These are phyloP conservation scores for Sandelia bainsii DNA, from an alignment of 2,797 vertebrate species.

Conservation along the genomic window DNA sequence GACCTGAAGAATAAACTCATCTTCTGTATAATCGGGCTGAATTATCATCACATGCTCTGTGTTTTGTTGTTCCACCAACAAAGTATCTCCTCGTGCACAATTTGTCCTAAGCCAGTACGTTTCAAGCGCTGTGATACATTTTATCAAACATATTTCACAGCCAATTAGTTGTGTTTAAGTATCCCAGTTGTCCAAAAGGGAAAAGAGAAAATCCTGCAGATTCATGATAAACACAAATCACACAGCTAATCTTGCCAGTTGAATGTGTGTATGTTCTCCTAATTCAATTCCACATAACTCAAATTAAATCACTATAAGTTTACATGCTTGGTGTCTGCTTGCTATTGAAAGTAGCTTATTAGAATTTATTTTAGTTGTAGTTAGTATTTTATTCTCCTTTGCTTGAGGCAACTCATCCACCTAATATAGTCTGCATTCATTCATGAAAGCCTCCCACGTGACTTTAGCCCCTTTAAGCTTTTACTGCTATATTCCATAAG, in stretches of 20 bases:
- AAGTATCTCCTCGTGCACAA: not conserved
- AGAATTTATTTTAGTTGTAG: slow-evolving; percentile 19
- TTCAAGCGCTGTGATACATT: not conserved
- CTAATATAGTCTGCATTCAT: not conserved
- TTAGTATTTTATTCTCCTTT: slow-evolving; percentile 16
- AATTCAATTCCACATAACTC: not conserved
- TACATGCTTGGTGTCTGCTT: slow-evolving; percentile 5
- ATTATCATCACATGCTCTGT: not conserved
- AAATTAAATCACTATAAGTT: not conserved
- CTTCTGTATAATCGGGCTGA: not conserved
- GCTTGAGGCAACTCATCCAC: not conserved
- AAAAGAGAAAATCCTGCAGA: slow-evolving; percentile 12
- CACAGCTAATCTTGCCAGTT: not conserved
- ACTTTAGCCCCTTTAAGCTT: not conserved
- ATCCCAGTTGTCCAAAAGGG: slow-evolving; percentile 11
- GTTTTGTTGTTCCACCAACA: slow-evolving; percentile 10
- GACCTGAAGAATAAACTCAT: not conserved
- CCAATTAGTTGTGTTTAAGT: slow-evolving; percentile 20
- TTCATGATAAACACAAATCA: slow-evolving; percentile 8
- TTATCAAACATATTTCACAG: slow-evolving; percentile 18
- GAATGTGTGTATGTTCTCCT: not conserved
- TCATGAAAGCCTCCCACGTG: too few relatives aligned
- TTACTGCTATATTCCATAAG: not conserved
- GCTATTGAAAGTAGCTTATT: slow-evolving; percentile 18
- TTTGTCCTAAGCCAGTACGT: not conserved